These are phyloP conservation scores for Drosophila ezoana DNA, from an alignment of 2,888 invertebrate genomes.

Conservation along the genomic window DNA sequence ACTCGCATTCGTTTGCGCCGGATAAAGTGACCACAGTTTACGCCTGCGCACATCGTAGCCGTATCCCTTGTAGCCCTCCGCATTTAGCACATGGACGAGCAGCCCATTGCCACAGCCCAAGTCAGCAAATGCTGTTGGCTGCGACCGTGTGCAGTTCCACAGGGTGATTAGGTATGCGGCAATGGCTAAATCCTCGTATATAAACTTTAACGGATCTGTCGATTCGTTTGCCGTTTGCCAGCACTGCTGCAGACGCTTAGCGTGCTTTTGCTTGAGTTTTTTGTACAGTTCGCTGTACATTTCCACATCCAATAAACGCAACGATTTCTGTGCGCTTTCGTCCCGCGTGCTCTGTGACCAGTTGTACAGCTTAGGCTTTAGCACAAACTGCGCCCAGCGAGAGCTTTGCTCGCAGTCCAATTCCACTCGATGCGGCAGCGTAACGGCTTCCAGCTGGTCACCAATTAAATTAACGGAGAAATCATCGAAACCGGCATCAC, in stretches of 20 bases:
- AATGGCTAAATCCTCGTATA: constrained; percentile 98
- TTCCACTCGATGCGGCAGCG: constrained; percentile 20
- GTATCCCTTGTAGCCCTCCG: constrained; percentile 92
- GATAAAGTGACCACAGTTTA: constrained; percentile 94
- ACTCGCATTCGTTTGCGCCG: constrained; percentile 85
- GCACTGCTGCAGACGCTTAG: constrained; percentile 89
- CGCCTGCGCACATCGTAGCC: constrained; percentile 94
- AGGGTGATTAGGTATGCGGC: constrained; percentile 93
- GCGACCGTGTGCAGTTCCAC: constrained; percentile 88
- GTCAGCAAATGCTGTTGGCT: constrained; percentile 92
- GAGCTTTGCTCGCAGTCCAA: constrained; percentile 16
- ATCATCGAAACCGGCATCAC: constrained; percentile 55
- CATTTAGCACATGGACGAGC: constrained; percentile 92
- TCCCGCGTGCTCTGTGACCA: constrained; percentile 63
- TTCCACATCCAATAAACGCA: constrained; percentile 89
- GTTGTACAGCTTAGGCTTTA: constrained; percentile 86
- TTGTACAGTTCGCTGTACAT: constrained; percentile 90
- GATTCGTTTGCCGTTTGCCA: constrained; percentile 96
- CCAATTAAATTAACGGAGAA: constrained; percentile 58
- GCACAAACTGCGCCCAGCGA: constrained; percentile 77
- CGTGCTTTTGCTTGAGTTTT: constrained; percentile 91
- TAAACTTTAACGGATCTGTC: constrained; percentile 97
- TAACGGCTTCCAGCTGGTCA: constrained; percentile 38
- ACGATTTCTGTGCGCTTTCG: constrained; percentile 85
- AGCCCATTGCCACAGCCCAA: constrained; percentile 99